phyloP scores from a whole-genome alignment of 1,140 invertebrate species.

The Penaeus chinensis region DNA sequence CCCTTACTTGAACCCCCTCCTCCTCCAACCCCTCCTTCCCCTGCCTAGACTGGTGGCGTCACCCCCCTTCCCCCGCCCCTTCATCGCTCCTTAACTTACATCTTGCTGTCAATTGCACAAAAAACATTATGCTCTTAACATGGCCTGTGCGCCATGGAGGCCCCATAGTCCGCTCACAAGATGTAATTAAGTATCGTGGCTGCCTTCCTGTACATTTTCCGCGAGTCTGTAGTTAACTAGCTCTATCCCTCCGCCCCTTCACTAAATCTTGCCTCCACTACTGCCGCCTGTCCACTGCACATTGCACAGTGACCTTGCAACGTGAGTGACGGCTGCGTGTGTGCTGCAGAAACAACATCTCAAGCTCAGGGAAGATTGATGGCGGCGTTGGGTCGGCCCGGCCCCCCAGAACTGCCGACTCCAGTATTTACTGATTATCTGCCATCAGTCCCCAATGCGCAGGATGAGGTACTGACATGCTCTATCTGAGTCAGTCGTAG shows the following conservation, averaged over 20 bases:
- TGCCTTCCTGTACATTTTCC: not conserved
- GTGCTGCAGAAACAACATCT: conserved; percentile 35
- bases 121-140: not conserved
- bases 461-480: too few relatives aligned
- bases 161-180: too few relatives aligned
- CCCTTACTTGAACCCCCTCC: not conserved
- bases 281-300: conserved; percentile 8
- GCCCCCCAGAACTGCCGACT: too few relatives aligned
- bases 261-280: conserved; percentile 11
- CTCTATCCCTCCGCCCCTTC: conserved; percentile 16
- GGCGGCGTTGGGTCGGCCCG: not conserved
- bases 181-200: too few relatives aligned
- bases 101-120: conserved; percentile 24
- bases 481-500: too few relatives aligned
- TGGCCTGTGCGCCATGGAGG: too few relatives aligned
- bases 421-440: too few relatives aligned
- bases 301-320: conserved; percentile 14
- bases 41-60: not conserved
- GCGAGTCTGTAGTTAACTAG: not conserved
- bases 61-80: conserved; percentile 27
- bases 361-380: conserved; percentile 26
- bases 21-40: not conserved
- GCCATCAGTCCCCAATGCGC: too few relatives aligned
- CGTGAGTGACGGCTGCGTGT: conserved; percentile 34
- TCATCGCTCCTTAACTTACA: conserved; percentile 5